A percentile compares a stretch with the other conserved stretches of the same genome.
Evolutionary conservation across 2,797 vertebrate genomes (phyloP).

Genomic region (Octomys mimax): DNA sequence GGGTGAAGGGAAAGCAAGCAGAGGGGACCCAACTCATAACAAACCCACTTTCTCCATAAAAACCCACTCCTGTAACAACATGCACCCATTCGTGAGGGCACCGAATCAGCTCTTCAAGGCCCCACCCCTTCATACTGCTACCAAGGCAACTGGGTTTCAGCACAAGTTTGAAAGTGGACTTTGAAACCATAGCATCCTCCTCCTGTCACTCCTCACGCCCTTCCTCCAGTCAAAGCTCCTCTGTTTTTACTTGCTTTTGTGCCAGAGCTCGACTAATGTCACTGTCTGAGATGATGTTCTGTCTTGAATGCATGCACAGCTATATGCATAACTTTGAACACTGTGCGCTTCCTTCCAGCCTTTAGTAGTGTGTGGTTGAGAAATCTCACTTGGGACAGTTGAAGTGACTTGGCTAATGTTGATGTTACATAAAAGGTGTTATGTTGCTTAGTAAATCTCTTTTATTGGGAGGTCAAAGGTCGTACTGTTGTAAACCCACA

Average conservation of each 20-base stretch:
- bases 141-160: not conserved
- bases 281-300: not conserved
- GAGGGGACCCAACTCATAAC: not conserved
- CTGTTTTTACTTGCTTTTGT: not conserved
- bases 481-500: not conserved
- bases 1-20: not conserved
- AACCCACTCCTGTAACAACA: not conserved
- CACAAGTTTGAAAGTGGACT: not conserved
- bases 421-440: constrained; percentile 42
- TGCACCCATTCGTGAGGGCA: not conserved
- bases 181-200: not conserved
- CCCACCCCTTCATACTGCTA: too few relatives aligned
- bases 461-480: constrained; percentile 47
- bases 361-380: not conserved
- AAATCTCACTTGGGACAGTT: not conserved
- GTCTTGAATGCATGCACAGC: not conserved
- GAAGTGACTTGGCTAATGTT: not conserved
- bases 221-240: not conserved
- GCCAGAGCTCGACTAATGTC: not conserved
- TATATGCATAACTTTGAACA: not conserved
- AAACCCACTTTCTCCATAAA: not conserved
- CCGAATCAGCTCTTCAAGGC: not conserved
- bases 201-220: not conserved
- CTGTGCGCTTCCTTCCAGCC: not conserved
- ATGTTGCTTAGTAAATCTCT: constrained; percentile 44